Base-by-base conservation (phyloP, 2,888 invertebrate species). In the Danaus chrysippus region DNA sequence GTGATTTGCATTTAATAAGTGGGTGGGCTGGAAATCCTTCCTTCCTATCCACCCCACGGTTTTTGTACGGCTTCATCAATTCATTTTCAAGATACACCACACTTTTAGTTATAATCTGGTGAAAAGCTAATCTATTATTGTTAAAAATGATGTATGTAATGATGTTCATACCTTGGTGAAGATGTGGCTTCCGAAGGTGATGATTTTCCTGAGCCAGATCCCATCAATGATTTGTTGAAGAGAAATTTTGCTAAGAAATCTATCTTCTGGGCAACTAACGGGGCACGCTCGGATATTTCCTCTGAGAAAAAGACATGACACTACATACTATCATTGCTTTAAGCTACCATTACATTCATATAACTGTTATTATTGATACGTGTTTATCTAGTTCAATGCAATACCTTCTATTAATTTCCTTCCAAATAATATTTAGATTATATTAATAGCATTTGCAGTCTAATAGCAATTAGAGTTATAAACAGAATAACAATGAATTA, bases 181-280 rank as follows among this genome's bases (percentile, higher is more conserved):
- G 85, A 82, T 0, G 84, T 77, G 0, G 82, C 78, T 44, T 91
- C 91, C 2, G 86, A 83, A 0, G 91, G 91, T 1, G 91, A 91
- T 1, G 84, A 87, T 71, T 91, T 91, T 0, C 87, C 87, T 2
- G 91, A 91, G 0, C 87, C 79, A 12, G 81, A 80, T 1, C 89
- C 86, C 44, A 91, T 91, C 46, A 91, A 69, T 1, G 91, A 89
- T 79, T 93, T 93, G 85, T 92, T 93, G 84, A 95, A 95, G 74
- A 96, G 92, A 76, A 95, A 84, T 81, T 94, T 95, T 34, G 95
- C 95, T 63, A 96, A 86, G 65, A 94, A 95, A 83, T 96, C 96
- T 72, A 94, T 93, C 83, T 95, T 94, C 86, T 93, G 92, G 71
- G 94, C 92, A 76, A 95, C 93, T 63, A 94, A 90, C 23, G 94